These are phyloP conservation scores for Acropternis orthonyx DNA, from an alignment of 2,797 vertebrate species.

Conservation along the genomic window DNA sequence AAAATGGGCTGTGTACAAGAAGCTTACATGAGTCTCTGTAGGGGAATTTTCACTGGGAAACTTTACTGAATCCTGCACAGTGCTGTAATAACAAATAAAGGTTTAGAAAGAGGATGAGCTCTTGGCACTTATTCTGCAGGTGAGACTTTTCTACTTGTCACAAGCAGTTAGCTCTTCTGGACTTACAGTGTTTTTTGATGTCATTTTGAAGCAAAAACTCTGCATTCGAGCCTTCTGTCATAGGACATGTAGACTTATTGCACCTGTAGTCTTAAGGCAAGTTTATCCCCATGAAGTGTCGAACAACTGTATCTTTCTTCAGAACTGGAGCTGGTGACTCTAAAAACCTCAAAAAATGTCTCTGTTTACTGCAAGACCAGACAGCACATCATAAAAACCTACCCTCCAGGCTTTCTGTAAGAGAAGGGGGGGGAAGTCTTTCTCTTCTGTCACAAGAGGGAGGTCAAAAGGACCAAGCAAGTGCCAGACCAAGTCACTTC, in stretches of 20 bases:
- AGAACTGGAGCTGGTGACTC: not conserved
- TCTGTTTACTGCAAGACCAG: not conserved
- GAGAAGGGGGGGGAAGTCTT: not conserved
- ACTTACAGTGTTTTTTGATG: not conserved
- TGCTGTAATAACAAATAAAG: not conserved
- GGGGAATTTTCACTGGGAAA: not conserved
- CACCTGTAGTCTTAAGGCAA: slow-evolving; percentile 4
- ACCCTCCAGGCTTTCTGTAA: not conserved
- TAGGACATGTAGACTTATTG: not conserved
- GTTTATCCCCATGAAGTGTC: not conserved
- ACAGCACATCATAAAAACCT: not conserved
- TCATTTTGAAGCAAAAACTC: not conserved
- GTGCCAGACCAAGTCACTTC: slow-evolving; percentile 6
- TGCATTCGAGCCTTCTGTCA: not conserved
- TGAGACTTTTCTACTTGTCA: not conserved
- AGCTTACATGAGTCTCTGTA: not conserved
- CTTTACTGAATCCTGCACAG: not conserved
- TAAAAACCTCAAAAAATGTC: not conserved
- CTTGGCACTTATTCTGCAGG: not conserved
- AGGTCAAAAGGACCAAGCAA: slow-evolving; percentile 18
- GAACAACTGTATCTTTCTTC: not conserved
- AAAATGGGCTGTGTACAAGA: not conserved
- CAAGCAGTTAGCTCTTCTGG: not conserved
- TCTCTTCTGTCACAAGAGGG: not conserved
- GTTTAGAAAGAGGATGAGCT: not conserved